Evolutionary conservation across 2,888 invertebrate genomes (phyloP).

Genomic region (Spodoptera exigua): DNA sequence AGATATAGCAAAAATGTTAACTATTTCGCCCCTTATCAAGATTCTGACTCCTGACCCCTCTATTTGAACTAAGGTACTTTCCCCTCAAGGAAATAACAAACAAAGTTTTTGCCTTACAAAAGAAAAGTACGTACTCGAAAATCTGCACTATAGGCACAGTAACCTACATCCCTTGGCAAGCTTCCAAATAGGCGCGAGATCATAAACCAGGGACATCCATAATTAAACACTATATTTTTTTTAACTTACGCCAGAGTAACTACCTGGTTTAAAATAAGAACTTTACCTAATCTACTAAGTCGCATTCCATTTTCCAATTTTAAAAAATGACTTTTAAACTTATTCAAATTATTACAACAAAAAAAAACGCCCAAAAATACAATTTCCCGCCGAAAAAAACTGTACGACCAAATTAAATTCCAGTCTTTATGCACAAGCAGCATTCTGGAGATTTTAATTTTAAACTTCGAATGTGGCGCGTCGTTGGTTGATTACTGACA

Average conservation of each 20-base stretch:
- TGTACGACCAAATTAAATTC: slow-evolving; percentile 23
- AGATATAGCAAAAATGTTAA: too few relatives aligned
- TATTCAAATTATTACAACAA: too few relatives aligned
- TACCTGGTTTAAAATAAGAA: background rate
- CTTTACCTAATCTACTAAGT: background rate
- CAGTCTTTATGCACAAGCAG: slow-evolving; percentile 5
- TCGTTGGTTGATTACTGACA: slow-evolving; percentile 23
- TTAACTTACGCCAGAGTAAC: too few relatives aligned
- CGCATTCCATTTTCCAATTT: background rate
- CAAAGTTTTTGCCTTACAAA: too few relatives aligned
- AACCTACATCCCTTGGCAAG: slow-evolving; percentile 20
- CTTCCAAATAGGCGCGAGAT: slow-evolving; percentile 20
- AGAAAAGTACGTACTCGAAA: background rate
- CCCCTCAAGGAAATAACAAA: too few relatives aligned
- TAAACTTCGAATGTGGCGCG: slow-evolving; percentile 25
- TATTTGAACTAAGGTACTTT: too few relatives aligned
- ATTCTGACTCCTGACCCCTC: too few relatives aligned
- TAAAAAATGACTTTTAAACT: too few relatives aligned
- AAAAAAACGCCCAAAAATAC: too few relatives aligned
- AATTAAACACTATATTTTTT: too few relatives aligned
- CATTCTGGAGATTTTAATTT: slow-evolving; percentile 32
- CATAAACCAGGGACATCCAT: slow-evolving; percentile 5
- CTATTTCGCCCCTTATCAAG: too few relatives aligned
- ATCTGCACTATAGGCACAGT: slow-evolving; percentile 14
- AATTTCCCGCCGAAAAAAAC: slow-evolving; percentile 10